Percentiles rank a stretch among this genome's conserved stretches.
These are phyloP conservation scores for Sula dactylatra DNA, from an alignment of 2,113 vertebrate species.

Conservation along the genomic window DNA sequence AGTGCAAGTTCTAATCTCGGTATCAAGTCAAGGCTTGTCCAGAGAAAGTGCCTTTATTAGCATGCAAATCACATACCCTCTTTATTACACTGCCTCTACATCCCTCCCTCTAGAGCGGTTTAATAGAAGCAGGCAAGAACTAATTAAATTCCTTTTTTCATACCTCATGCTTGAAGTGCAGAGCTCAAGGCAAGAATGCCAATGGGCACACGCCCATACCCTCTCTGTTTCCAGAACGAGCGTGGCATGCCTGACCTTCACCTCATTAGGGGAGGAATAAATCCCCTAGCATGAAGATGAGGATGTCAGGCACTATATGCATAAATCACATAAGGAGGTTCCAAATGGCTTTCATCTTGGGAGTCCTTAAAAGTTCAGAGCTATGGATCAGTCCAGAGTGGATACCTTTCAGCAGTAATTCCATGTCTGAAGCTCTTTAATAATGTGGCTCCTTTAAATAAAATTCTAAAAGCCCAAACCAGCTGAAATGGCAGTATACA, in stretches of 20 bases:
- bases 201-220: slow-evolving; percentile 7
- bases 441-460: neutral
- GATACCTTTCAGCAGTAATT: neutral
- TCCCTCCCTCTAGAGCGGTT: slow-evolving; percentile 9
- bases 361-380: neutral
- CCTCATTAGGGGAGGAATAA: slow-evolving; percentile 37
- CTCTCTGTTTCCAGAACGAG: neutral
- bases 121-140: neutral
- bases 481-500: neutral
- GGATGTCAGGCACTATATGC: neutral
- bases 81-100: slow-evolving; percentile 18
- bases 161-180: slow-evolving; percentile 18
- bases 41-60: slow-evolving; percentile 28
- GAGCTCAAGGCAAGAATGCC: slow-evolving; percentile 38
- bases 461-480: neutral
- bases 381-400: neutral
- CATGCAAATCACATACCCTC: slow-evolving; percentile 40
- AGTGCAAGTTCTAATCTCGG: neutral
- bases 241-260: slow-evolving; percentile 3
- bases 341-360: slow-evolving; percentile 33
- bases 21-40: slow-evolving; percentile 47
- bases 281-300: slow-evolving; percentile 1
- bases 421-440: slow-evolving; percentile 16
- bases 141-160: slow-evolving; percentile 60
- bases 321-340: slow-evolving; percentile 11